Conservation (phyloP, 2,797 vertebrate genomes). For the Pitangus sulphuratus region DNA sequence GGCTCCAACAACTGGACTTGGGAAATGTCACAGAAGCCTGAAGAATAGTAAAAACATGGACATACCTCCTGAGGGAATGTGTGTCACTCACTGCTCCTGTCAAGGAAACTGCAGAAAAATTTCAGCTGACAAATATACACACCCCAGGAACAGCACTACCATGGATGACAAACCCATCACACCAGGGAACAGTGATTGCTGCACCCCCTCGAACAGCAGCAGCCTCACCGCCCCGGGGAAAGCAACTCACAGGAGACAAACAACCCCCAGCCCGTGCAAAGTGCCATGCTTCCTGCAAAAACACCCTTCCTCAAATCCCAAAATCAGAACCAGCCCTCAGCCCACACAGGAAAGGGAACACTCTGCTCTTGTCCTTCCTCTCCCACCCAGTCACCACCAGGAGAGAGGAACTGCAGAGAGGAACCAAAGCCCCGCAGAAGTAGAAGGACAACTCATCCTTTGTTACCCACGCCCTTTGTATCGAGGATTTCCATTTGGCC, state of each 20-base stretch:
- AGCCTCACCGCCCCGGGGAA: rapidly evolving
- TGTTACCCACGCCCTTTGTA: neutral
- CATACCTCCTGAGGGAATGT: neutral
- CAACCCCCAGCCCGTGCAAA: neutral
- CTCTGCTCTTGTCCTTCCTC: rapidly evolving
- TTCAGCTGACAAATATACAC: neutral
- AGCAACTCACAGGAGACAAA: neutral
- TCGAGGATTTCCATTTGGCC: neutral
- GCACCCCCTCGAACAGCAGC: neutral
- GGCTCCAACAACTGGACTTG: neutral
- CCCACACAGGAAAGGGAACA: neutral
- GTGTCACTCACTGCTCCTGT: neutral
- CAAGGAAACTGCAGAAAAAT: constrained; percentile 29
- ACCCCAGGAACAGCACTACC: neutral
- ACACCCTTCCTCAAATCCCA: neutral
- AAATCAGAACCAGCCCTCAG: neutral
- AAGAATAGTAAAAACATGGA: constrained; percentile 16
- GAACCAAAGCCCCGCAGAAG: neutral
- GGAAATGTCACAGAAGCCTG: constrained; percentile 12
- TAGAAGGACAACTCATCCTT: neutral
- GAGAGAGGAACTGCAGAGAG: neutral
- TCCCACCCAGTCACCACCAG: neutral
- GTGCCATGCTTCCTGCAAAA: neutral
- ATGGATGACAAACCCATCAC: constrained; percentile 3
- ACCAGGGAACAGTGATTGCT: neutral